These are phyloP conservation scores for Heloderma charlesbogerti DNA, from an alignment of 2,113 vertebrate species.

Conservation along the genomic window DNA sequence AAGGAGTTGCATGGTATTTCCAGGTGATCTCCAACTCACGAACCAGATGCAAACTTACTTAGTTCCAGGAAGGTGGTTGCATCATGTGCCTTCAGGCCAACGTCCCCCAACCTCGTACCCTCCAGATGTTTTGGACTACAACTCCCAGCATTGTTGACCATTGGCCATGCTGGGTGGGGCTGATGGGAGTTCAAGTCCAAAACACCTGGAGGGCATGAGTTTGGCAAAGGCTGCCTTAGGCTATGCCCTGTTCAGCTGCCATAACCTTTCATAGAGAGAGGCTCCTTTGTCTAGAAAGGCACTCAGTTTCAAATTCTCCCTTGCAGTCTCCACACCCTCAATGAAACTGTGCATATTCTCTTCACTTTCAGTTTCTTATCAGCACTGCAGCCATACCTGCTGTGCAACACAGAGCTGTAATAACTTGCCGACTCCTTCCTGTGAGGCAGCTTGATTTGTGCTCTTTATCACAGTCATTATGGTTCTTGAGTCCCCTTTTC, in stretches of 20 bases:
- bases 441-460: background rate
- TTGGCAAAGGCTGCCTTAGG: background rate
- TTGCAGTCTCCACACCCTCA: background rate
- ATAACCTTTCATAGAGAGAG: background rate
- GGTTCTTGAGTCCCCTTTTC: background rate
- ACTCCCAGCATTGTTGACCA: too few relatives aligned
- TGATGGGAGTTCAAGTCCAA: background rate
- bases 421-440: background rate
- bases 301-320: background rate
- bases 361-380: background rate
- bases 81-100: too few relatives aligned
- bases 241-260: background rate
- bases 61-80: too few relatives aligned
- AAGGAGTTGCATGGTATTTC: too few relatives aligned
- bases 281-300: background rate
- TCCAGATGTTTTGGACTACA: too few relatives aligned
- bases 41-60: too few relatives aligned
- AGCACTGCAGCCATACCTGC: background rate
- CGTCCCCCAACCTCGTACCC: too few relatives aligned
- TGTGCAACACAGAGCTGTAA: rapidly evolving
- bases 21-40: too few relatives aligned
- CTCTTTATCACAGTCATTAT: background rate
- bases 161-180: too few relatives aligned
- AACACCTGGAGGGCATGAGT: background rate
- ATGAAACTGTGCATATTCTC: background rate